Conservation (phyloP, 2,113 vertebrate genomes). For the Charina bottae region DNA sequence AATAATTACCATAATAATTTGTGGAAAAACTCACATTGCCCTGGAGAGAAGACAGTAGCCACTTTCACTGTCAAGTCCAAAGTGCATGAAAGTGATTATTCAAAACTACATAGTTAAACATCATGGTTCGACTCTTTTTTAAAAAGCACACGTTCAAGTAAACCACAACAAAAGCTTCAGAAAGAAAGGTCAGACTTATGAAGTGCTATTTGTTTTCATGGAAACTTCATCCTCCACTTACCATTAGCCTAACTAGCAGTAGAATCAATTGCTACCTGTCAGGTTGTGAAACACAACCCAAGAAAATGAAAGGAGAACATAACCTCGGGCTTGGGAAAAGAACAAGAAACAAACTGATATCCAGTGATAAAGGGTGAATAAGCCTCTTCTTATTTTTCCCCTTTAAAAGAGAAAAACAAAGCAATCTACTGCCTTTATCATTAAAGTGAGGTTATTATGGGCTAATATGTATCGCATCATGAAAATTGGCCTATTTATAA, state of each 20-base stretch:
- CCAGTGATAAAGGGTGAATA: slow-evolving; percentile 64
- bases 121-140: slow-evolving; percentile 57
- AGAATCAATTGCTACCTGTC: slow-evolving; percentile 99
- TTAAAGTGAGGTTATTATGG: slow-evolving; percentile 45
- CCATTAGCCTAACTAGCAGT: slow-evolving; percentile 86
- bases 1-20: no score
- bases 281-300: slow-evolving; percentile 86
- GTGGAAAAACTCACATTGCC: no score
- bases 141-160: slow-evolving; percentile 64
- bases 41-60: slow-evolving; percentile 28
- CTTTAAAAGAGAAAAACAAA: background rate
- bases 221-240: slow-evolving; percentile 97
- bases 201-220: slow-evolving; percentile 99
- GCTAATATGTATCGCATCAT: slow-evolving; percentile 49
- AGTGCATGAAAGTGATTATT: slow-evolving; percentile 40
- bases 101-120: slow-evolving; percentile 60
- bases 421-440: slow-evolving; percentile 55
- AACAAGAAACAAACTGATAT: slow-evolving; percentile 52
- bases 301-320: slow-evolving; percentile 92
- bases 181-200: slow-evolving; percentile 80
- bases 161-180: slow-evolving; percentile 81
- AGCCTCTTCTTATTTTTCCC: background rate
- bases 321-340: slow-evolving; percentile 69
- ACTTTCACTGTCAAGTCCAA: slow-evolving; percentile 40
- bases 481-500: slow-evolving; percentile 69